phyloP scores from a whole-genome alignment of 2,888 invertebrate species.

The Lepidocyrtoides sp. region DNA sequence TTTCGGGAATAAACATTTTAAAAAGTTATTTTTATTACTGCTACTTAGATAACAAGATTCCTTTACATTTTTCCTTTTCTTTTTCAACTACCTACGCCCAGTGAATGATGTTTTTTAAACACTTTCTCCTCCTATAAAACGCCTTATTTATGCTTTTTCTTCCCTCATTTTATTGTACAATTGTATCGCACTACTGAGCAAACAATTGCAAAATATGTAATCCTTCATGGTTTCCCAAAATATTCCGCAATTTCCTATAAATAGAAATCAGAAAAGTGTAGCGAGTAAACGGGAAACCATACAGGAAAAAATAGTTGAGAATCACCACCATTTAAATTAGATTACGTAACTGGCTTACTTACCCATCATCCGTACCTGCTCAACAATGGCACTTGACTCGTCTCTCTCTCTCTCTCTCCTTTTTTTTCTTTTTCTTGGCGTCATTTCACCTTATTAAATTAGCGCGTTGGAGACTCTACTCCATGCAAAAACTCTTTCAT shows the following conservation, averaged over 20 bases:
- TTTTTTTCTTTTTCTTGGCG: slow-evolving; percentile 32
- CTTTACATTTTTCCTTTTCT: slow-evolving; percentile 16
- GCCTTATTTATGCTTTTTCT: slow-evolving; percentile 42
- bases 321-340: slow-evolving; percentile 70
- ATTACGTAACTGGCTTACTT: slow-evolving; percentile 62
- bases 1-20: slow-evolving; percentile 12
- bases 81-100: no score
- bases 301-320: slow-evolving; percentile 45
- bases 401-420: slow-evolving; percentile 15
- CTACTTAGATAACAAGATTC: no score
- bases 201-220: no score
- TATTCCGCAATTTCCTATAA: no score
- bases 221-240: no score
- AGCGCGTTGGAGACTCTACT: slow-evolving; percentile 15
- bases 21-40: no score
- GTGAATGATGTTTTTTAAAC: neutral
- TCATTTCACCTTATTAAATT: slow-evolving; percentile 69
- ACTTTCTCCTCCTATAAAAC: slow-evolving; percentile 27
- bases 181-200: no score
- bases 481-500: no score
- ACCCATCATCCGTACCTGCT: no score
- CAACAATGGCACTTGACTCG: neutral
- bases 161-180: no score
- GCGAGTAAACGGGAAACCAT: slow-evolving; percentile 53
- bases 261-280: no score